Base-by-base conservation (phyloP, 1,140 invertebrate species). In the Cotesia vestalis region DNA sequence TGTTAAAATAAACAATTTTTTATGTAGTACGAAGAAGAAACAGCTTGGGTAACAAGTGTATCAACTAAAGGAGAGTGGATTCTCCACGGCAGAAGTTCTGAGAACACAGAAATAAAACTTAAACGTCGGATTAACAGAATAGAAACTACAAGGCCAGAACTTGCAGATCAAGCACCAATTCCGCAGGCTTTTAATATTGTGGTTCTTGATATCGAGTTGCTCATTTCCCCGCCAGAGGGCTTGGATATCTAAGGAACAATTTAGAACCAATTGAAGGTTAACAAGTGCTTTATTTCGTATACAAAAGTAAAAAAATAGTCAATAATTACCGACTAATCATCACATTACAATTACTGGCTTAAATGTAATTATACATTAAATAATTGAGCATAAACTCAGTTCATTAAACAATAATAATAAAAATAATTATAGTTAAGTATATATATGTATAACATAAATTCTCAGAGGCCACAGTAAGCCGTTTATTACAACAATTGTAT, bases 21-120 rank as follows among this genome's bases (percentile, higher is more conserved):
- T 1, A 4, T 66, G 40, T 9, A 86, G 85, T 78, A 71, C 12
- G 76, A 80, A 67, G 73, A 83, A 0, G 73, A 78, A 46, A 72
- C n/a, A 11, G 77, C 83, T 34, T 87, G 84, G 83, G 78, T 87
- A 4, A 75, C 68, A 8, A 76, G 76, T 35, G 46, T 76, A 4
- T 67, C 75, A 9, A 71, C 57, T 0, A 78, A 69, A 40, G 67
- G 74, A 66, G 75, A 84, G 67, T 87, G 85, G 85, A 78, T 57
- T 38, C 67, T 86, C 11, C 71, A 77, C 36, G 80, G 72, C 14
- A 40, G 69, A 69, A 76, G 75, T 12, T 52, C 72, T 4, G 73
- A 79, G 11, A 78, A 76, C 55, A 77, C 75, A 0, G 78, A 82
- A 68, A 36, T 86, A 8, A 79, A 78, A 46, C 77, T 84, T 12